Evolutionary conservation across 2,113 vertebrate species (phyloP), one percentile per base, ranked within the genome.

Genomic region (Siniperca knerii): DNA sequence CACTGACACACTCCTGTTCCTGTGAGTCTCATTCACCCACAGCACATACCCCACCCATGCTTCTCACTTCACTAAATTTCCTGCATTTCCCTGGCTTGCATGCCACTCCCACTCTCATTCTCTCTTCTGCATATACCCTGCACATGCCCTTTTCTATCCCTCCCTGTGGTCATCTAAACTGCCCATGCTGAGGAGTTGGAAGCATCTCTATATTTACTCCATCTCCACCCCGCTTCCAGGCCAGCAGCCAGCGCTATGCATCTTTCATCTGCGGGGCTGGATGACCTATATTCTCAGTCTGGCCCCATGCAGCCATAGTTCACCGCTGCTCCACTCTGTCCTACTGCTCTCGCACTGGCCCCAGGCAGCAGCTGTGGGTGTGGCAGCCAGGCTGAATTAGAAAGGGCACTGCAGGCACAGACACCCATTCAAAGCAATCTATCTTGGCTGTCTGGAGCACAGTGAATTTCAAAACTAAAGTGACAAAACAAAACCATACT

Each of bases 251-350:
- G 70, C n/a, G 57, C 80, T 73, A 90, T 93, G 93, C 83, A 90
- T 93, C 91, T 95, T 93, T 95, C 75, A 95, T 93, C 89, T 61
- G 75, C 58, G 21, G 60, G 74, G 77, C 82, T 76, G 79, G 72
- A 79, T 94, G 94, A 94, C 94, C 94, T 94, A 95, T 94, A 95
- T 95, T 94, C 86, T 84, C 50, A 82, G 87, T 87, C 89, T 86
- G 89, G 88, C 81, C 87, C 83, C 48, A 12, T 81, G 80, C 79
- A 87, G 60, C 85, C 84, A 80, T 84, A 90, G 89, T 90, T 89
- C 81, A 82, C 71, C 29, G 25, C 81, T 61, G 75, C 78, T 69
- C 72, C 48, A 16, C 82, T 89, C 82, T 25, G 62, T 77, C 64
- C 72, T 25, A 74, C 81, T 70, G 66, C 85, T 80, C 70, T 64